These are phyloP conservation scores for Phymastichus coffea DNA, from an alignment of 1,140 invertebrate genomes.

Conservation along the genomic window DNA sequence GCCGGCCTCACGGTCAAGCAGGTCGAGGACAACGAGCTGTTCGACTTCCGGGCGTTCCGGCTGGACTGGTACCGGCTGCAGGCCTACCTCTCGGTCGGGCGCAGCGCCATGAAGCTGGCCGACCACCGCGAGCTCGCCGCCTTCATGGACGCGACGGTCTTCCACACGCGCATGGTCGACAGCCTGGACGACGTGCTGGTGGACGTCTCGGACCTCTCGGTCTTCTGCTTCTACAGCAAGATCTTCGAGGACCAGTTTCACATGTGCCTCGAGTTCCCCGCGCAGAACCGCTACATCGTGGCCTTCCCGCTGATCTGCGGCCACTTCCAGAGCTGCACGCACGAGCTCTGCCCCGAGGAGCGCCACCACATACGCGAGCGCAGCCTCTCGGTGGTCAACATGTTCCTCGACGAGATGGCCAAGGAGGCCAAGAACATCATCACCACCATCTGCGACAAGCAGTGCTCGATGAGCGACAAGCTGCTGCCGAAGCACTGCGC, in stretches of 20 bases:
- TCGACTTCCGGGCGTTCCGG: constrained; percentile 93
- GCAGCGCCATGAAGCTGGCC: constrained; percentile 78
- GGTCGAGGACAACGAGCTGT: constrained; percentile 94
- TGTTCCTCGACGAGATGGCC: constrained; percentile 98
- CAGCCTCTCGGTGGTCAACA: constrained; percentile 94
- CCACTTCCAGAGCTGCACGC: constrained; percentile 97
- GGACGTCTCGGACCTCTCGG: constrained; percentile 94
- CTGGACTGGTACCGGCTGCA: constrained; percentile 98
- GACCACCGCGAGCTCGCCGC: constrained; percentile 86
- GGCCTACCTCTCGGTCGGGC: constrained; percentile 87
- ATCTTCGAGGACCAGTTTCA: constrained; percentile 98
- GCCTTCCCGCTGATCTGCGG: constrained; percentile 97
- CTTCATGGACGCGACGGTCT: constrained; percentile 93
- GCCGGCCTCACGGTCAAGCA: constrained; percentile 88
- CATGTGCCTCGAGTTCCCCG: constrained; percentile 97
- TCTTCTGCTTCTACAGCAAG: constrained; percentile 97
- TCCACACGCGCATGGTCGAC: constrained; percentile 98
- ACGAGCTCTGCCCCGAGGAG: constrained; percentile 98
- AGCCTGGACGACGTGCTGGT: constrained; percentile 96
- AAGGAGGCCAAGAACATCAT: constrained; percentile 99
- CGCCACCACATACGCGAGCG: constrained; percentile 93
- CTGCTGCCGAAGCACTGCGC: constrained; percentile 94
- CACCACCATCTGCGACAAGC: constrained; percentile 96
- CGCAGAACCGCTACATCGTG: constrained; percentile 96
- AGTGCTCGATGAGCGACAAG: constrained; percentile 91